Conservation (phyloP, 2,888 invertebrate species). For the Heteropelma amictum region DNA sequence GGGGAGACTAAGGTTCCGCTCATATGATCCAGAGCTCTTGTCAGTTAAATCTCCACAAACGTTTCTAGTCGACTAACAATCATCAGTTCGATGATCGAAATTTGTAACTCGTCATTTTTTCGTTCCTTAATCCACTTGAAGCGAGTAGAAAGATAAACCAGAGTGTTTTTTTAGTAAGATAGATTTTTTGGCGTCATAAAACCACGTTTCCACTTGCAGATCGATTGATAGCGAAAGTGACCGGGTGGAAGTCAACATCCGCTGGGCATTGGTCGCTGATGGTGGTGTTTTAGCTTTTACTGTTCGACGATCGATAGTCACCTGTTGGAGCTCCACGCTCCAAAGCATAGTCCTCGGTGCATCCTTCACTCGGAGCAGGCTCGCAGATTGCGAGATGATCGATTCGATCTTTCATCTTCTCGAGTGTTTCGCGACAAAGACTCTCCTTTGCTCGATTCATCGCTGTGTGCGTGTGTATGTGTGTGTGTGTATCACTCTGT, state of each 20-base stretch:
- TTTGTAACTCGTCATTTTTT: not conserved
- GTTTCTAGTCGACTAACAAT: too few relatives aligned
- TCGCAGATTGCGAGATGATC: constrained; percentile 45
- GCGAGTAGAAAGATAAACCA: too few relatives aligned
- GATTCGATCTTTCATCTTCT: constrained; percentile 19
- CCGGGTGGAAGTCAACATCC: constrained; percentile 21
- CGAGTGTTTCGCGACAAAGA: constrained; percentile 15
- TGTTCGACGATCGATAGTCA: constrained; percentile 47
- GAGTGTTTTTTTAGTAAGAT: too few relatives aligned
- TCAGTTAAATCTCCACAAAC: too few relatives aligned
- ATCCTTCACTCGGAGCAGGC: constrained; percentile 14
- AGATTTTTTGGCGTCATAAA: not conserved
- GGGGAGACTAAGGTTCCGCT: not conserved
- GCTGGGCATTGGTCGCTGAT: not conserved
- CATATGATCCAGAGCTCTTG: not conserved
- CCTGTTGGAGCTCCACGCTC: constrained; percentile 56
- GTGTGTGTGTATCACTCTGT: too few relatives aligned
- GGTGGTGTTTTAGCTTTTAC: not conserved
- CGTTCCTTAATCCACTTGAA: too few relatives aligned
- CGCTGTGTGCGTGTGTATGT: constrained; percentile 14
- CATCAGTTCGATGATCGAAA: too few relatives aligned
- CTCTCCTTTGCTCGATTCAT: not conserved
- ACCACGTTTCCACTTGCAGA: not conserved
- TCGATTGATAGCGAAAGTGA: constrained; percentile 13
- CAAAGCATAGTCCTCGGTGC: constrained; percentile 1